A percentile compares a stretch with the other conserved stretches of the same genome.
Evolutionary conservation across 2,888 invertebrate genomes (phyloP).

Genomic region (Enchytraeus crypticus): DNA sequence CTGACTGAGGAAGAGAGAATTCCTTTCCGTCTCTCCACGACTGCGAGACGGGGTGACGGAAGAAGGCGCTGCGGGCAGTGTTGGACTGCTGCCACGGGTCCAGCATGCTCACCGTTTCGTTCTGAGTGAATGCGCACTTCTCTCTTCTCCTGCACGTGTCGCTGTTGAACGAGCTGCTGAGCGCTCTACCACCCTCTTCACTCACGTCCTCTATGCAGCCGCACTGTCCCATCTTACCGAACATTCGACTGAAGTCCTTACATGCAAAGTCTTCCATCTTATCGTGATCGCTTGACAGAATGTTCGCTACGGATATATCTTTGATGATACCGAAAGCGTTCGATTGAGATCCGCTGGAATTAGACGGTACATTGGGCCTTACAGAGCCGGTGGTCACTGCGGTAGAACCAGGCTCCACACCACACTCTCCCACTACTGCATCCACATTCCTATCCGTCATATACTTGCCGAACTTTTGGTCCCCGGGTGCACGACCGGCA

Average conservation of each 20-base stretch:
- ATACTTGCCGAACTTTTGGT: too few species aligned
- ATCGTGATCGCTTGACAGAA: constrained; percentile 37
- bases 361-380: background rate
- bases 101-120: constrained; percentile 14
- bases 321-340: constrained; percentile 42
- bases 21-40: constrained; percentile 4
- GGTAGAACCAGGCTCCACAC: too few species aligned
- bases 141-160: background rate
- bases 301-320: constrained; percentile 44
- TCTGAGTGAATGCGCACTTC: constrained; percentile 14
- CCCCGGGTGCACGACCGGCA: too few species aligned
- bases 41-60: background rate
- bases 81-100: constrained; percentile 11
- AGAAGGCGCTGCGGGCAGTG: background rate
- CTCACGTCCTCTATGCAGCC: constrained; percentile 11
- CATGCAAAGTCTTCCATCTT: constrained; percentile 38
- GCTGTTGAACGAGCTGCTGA: background rate
- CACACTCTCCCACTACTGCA: too few species aligned
- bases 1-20: background rate
- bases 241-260: constrained; percentile 30
- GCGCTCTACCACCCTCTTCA: too few species aligned
- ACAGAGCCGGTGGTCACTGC: background rate
- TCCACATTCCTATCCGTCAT: too few species aligned
- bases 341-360: too few species aligned
- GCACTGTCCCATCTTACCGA: too few species aligned